A percentile compares a stretch with the other conserved stretches of the same genome.
Evolutionary conservation across 2,888 invertebrate genomes (phyloP).

Genomic region (Trichopria drosophilae): DNA sequence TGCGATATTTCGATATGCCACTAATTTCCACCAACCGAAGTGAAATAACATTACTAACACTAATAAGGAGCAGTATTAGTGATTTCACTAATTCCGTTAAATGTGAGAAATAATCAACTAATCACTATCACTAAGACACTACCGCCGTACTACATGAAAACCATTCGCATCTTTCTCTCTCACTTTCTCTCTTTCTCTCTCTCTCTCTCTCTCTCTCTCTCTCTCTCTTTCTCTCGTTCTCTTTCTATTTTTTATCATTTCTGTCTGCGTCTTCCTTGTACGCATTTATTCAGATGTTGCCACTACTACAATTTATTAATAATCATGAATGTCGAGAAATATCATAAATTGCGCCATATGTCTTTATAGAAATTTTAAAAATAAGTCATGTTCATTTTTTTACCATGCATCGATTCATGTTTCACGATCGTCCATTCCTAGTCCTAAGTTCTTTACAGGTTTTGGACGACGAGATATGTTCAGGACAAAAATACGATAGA

Average conservation of each 20-base stretch:
- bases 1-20: too few relatives aligned
- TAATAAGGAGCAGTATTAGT: conserved; percentile 9
- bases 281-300: too few relatives aligned
- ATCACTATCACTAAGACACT: conserved; percentile 34
- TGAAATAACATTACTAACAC: conserved; percentile 20
- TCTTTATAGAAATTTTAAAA: too few relatives aligned
- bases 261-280: conserved; percentile 13
- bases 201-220: conserved; percentile 17
- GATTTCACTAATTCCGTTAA: background rate
- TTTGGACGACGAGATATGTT: too few relatives aligned
- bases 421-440: too few relatives aligned
- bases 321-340: too few relatives aligned
- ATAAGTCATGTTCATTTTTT: too few relatives aligned
- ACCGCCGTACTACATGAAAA: conserved; percentile 34
- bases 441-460: too few relatives aligned
- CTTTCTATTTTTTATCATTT: conserved; percentile 25
- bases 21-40: conserved; percentile 16
- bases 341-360: too few relatives aligned
- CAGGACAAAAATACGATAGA: too few relatives aligned
- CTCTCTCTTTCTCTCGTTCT: conserved; percentile 29
- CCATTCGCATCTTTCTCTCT: conserved; percentile 33
- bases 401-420: too few relatives aligned
- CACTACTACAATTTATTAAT: too few relatives aligned
- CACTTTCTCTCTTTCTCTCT: conserved; percentile 22
- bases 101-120: background rate